These are phyloP conservation scores for Lates calcarifer DNA, from an alignment of 2,113 vertebrate genomes.

Conservation along the genomic window DNA sequence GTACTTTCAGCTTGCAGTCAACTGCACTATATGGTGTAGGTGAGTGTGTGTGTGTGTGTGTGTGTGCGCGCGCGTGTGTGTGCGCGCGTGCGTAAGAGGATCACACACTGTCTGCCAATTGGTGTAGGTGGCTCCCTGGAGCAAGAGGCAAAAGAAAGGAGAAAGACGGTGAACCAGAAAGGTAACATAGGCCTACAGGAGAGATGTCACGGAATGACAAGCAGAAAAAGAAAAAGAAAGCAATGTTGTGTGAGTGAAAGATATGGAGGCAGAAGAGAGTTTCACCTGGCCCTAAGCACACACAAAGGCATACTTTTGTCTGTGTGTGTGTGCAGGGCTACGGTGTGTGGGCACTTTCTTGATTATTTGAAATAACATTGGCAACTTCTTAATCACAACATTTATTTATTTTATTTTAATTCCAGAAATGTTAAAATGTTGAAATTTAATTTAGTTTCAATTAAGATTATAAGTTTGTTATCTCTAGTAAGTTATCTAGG, in stretches of 20 bases:
- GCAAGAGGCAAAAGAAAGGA: constrained; percentile 53
- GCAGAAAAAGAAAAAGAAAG: constrained; percentile 16
- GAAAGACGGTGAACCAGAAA: constrained; percentile 47
- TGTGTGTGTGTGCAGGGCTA: background rate
- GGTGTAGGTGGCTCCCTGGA: constrained; percentile 76
- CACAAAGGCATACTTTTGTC: background rate
- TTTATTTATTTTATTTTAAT: too few species aligned
- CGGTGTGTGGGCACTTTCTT: background rate
- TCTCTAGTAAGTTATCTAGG: background rate
- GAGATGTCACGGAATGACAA: constrained; percentile 57
- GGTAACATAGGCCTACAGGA: constrained; percentile 53
- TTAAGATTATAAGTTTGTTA: background rate
- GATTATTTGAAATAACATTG: background rate
- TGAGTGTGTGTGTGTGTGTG: constrained; percentile 41
- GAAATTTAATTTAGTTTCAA: too few species aligned
- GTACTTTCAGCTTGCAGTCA: constrained; percentile 67
- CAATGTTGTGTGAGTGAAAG: constrained; percentile 28
- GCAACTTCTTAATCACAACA: background rate
- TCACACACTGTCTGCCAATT: constrained; percentile 65
- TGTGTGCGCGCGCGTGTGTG: too few species aligned
- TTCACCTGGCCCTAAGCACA: constrained; percentile 16
- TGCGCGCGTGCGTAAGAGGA: constrained; percentile 51
- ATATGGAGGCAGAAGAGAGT: constrained; percentile 20
- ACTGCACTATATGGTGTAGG: constrained; percentile 56
- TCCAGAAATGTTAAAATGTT: too few species aligned